A percentile compares a stretch with the other conserved stretches of the same genome.
Conservation (phyloP, 2,888 invertebrate genomes). For the Platycnemis pennipes region DNA sequence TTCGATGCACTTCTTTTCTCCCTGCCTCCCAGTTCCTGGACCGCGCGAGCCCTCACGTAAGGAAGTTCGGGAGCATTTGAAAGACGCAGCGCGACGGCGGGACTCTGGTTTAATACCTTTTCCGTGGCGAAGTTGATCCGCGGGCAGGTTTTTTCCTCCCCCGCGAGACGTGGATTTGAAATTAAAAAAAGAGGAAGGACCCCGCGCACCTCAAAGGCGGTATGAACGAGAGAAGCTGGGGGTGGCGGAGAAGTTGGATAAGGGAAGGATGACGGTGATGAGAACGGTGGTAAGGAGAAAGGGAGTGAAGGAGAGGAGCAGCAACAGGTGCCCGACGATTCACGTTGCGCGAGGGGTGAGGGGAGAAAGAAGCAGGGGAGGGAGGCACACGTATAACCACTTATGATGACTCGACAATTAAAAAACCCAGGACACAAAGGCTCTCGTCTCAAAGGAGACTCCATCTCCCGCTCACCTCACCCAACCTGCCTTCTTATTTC, state of each 20-base stretch:
- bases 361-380: neutral
- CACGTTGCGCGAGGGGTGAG: neutral
- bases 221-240: too few relatives aligned
- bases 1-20: too few relatives aligned
- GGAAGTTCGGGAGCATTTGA: too few relatives aligned
- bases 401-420: slow-evolving; percentile 56
- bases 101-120: too few relatives aligned
- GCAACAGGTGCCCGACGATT: slow-evolving; percentile 22
- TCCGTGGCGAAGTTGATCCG: too few relatives aligned
- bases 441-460: neutral
- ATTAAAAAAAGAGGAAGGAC: too few relatives aligned
- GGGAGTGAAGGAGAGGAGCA: neutral
- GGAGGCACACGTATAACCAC: slow-evolving; percentile 17
- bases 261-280: neutral
- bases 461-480: neutral
- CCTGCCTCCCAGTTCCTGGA: too few relatives aligned
- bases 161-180: too few relatives aligned
- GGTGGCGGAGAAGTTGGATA: neutral
- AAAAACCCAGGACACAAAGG: slow-evolving; percentile 28
- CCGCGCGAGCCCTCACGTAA: too few relatives aligned
- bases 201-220: too few relatives aligned
- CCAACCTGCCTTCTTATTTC: neutral
- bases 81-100: too few relatives aligned
- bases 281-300: neutral
- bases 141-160: too few relatives aligned